Percentiles rank a stretch among this genome's conserved stretches.
These are phyloP conservation scores for Oryzias dopingdopingensis DNA, from an alignment of 2,797 vertebrate species.

Conservation along the genomic window DNA sequence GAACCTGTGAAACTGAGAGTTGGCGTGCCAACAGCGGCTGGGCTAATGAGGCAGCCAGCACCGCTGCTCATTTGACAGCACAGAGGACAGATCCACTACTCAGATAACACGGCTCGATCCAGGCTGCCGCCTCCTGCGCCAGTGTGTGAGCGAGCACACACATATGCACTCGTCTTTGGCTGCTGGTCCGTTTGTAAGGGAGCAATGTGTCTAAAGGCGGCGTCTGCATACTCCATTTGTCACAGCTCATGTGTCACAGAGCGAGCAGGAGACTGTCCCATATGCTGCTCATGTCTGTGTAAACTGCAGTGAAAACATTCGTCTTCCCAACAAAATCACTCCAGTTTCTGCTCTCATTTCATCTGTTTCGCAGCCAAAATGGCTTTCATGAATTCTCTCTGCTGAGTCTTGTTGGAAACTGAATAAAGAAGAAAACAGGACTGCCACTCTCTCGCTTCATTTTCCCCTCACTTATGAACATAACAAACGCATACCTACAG, in stretches of 20 bases:
- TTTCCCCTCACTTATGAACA: too few relatives aligned
- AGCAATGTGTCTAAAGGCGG: slow-evolving; percentile 23
- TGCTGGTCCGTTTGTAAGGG: slow-evolving; percentile 25
- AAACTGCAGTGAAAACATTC: background rate
- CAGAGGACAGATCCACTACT: slow-evolving; percentile 11
- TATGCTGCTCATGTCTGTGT: slow-evolving; percentile 31
- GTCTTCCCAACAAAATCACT: background rate
- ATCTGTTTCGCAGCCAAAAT: too few relatives aligned
- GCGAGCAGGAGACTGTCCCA: slow-evolving; percentile 37
- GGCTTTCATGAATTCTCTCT: too few relatives aligned
- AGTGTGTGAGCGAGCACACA: slow-evolving; percentile 1
- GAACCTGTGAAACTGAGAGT: slow-evolving; percentile 17
- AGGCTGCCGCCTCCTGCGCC: slow-evolving; percentile 10
- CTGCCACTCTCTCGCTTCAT: too few relatives aligned
- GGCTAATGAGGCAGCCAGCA: slow-evolving; percentile 32
- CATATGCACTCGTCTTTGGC: slow-evolving; percentile 28
- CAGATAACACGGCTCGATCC: slow-evolving; percentile 3
- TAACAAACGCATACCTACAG: too few relatives aligned
- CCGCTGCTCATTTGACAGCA: slow-evolving; percentile 18
- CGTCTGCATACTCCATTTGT: slow-evolving; percentile 43
- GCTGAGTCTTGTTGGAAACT: too few relatives aligned
- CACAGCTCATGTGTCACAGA: slow-evolving; percentile 48
- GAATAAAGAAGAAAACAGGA: too few relatives aligned
- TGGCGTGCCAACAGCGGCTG: slow-evolving; percentile 15
- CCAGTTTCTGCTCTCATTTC: too few relatives aligned